Evolutionary conservation across 2,797 vertebrate species (phyloP).

Genomic region (Atherinosoma microstoma): DNA sequence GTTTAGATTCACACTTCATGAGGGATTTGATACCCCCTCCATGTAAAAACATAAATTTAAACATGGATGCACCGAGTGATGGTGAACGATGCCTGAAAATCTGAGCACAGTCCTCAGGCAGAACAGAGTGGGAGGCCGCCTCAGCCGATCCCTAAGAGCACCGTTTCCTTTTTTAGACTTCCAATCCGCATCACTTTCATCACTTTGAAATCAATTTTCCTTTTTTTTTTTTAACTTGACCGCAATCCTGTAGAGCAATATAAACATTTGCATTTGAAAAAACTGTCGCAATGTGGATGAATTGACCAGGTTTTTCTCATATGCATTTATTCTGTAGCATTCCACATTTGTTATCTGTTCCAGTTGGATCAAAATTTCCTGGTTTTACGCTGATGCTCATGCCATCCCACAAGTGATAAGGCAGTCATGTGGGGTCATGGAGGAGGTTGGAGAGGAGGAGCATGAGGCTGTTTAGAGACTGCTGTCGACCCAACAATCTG

Average conservation of each 20-base stretch:
- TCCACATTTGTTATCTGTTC: neutral
- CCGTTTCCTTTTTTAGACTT: slow-evolving; percentile 23
- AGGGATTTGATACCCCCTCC: slow-evolving; percentile 4
- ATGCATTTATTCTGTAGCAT: neutral
- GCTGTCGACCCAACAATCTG: neutral
- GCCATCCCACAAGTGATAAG: neutral
- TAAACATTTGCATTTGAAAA: neutral
- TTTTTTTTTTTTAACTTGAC: neutral
- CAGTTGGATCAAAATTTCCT: neutral
- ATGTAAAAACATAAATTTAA: slow-evolving; percentile 24
- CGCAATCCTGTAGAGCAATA: neutral
- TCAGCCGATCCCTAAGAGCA: slow-evolving; percentile 30
- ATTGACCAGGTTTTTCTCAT: neutral
- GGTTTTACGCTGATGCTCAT: neutral
- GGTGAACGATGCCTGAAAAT: slow-evolving; percentile 29
- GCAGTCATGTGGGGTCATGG: neutral
- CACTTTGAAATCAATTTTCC: neutral
- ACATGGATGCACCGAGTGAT: slow-evolving; percentile 1
- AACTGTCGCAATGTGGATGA: neutral
- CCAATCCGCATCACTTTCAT: slow-evolving; percentile 12
- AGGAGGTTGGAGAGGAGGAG: neutral
- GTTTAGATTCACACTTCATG: slow-evolving; percentile 16
- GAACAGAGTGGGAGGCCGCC: slow-evolving; percentile 42
- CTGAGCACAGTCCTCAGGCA: slow-evolving; percentile 36
- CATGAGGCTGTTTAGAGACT: neutral